Percentiles rank a stretch among this genome's conserved stretches.
Conservation (phyloP, 64 coral and sea anemone genomes). For the Catalaphyllia jardinei region DNA sequence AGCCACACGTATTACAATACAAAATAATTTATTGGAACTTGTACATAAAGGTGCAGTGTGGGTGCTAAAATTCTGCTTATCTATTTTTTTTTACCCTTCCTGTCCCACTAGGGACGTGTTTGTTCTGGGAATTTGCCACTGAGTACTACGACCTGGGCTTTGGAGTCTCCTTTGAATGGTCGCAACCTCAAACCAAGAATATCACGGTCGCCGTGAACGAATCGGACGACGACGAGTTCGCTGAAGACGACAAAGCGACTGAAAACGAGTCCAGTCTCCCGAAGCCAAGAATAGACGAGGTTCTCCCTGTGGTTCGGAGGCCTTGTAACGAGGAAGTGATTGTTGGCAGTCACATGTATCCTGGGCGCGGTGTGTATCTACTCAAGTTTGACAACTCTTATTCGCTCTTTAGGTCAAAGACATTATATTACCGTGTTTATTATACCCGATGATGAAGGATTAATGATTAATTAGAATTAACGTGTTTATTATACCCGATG, state of each 20-base stretch:
- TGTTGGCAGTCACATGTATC: slow-evolving; percentile 97
- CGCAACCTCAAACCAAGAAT: slow-evolving; percentile 74
- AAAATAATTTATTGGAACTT: no score
- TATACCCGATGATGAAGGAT: slow-evolving; percentile 82
- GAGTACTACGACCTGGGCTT: slow-evolving; percentile 96
- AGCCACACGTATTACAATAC: no score
- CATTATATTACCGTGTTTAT: slow-evolving; percentile 97
- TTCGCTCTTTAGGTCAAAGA: slow-evolving; percentile 98
- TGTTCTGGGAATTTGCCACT: slow-evolving; percentile 99
- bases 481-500: slow-evolving; percentile 97
- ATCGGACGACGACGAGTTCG: slow-evolving; percentile 89
- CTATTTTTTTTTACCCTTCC: background rate
- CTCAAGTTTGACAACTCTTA: slow-evolving; percentile 99
- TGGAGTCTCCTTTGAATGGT: slow-evolving; percentile 98
- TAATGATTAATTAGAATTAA: slow-evolving; percentile 44
- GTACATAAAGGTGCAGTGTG: no score
- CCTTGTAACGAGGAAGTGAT: slow-evolving; percentile 99
- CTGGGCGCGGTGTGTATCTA: slow-evolving; percentile 91
- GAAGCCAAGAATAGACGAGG: slow-evolving; percentile 81
- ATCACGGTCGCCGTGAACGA: slow-evolving; percentile 94
- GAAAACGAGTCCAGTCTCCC: slow-evolving; percentile 47
- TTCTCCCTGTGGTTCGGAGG: slow-evolving; percentile 90
- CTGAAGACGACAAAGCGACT: slow-evolving; percentile 73
- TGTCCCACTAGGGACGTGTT: slow-evolving; percentile 73
- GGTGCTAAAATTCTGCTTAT: no score